These are phyloP conservation scores for Aspiorhynchus laticeps DNA, from an alignment of 2,113 vertebrate species.

Conservation along the genomic window DNA sequence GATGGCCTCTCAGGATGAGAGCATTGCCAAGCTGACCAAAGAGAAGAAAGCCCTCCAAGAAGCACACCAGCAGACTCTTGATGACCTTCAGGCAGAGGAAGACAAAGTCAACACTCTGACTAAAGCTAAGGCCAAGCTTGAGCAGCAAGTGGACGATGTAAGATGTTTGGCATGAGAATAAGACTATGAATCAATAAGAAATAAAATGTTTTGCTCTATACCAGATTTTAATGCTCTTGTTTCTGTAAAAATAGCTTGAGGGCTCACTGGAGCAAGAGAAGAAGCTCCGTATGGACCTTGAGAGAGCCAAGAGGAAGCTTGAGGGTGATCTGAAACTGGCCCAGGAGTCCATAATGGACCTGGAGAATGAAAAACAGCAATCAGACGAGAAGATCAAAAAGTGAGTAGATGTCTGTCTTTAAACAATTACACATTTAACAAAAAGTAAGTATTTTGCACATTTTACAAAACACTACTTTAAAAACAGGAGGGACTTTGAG, in stretches of 20 bases:
- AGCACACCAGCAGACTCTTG: slow-evolving; percentile 62
- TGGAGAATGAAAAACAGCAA: neutral
- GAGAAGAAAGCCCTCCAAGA: slow-evolving; percentile 63
- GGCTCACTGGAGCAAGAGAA: slow-evolving; percentile 54
- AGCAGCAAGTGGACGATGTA: slow-evolving; percentile 60
- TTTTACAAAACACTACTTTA: neutral
- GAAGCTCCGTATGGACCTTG: slow-evolving; percentile 50
- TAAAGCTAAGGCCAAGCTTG: slow-evolving; percentile 65
- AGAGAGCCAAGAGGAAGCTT: slow-evolving; percentile 23
- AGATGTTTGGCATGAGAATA: neutral
- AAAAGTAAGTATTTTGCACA: neutral
- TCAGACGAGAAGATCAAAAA: slow-evolving; percentile 38
- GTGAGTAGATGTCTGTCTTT: neutral
- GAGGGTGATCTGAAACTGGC: neutral
- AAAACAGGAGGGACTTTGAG: slow-evolving; percentile 80
- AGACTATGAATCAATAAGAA: no score
- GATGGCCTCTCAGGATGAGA: slow-evolving; percentile 58
- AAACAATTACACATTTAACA: neutral
- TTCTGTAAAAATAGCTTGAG: slow-evolving; percentile 33
- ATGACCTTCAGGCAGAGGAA: slow-evolving; percentile 76
- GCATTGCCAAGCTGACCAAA: slow-evolving; percentile 57
- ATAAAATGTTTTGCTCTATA: no score
- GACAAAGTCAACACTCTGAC: slow-evolving; percentile 77
- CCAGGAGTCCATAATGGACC: neutral
- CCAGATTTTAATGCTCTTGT: no score